Evolutionary conservation across 2,797 vertebrate genomes (phyloP), one percentile per base, ranked within the genome.

Genomic region (Tenualosa ilisha): DNA sequence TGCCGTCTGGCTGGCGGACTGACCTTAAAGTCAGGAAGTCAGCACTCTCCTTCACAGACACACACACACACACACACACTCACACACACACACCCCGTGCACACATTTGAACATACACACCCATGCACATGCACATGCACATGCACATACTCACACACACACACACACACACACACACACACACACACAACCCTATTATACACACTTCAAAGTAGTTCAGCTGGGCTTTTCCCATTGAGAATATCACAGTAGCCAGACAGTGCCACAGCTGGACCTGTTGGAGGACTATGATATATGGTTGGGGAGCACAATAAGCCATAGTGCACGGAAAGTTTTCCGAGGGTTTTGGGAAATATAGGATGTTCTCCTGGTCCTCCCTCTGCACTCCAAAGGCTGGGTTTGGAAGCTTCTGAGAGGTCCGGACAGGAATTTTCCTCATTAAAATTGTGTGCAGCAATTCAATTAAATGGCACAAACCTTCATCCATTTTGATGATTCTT

Each of bases 161-260:
- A 46, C 46, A 46, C 46, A 46, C 46, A 46, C 46, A 46, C 46
- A 46, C 46, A 1, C 46, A 46, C 46, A 46, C 46, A 46, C 46
- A 46, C 46, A 46, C 46, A 46, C 46, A 46, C 46, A 46, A 31
- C 31, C 31, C 31, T 12, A 11, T 7, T 7, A 13, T 26, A 68
- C 26, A 68, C 65, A 75, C 68, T 75, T 75, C 31, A 75, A 75
- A 75, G 68, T 75, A 75, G 68, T 40, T 75, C 68, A 75, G 68
- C 68, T 75, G 31, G 68, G 31, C 31, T 75, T 15, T 75, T 31
- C 68, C 68, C 68, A 40, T 40, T 75, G 68, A 75, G 68, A 75
- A 75, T 75, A 75, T 75, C 31, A 37, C 68, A 75, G 68, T 75
- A 75, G 68, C 37, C 17, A 13, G 31, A 37, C 68, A 40, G 68